These are phyloP conservation scores for Neodiprion lecontei DNA, from an alignment of 1,140 invertebrate genomes.

Conservation along the genomic window DNA sequence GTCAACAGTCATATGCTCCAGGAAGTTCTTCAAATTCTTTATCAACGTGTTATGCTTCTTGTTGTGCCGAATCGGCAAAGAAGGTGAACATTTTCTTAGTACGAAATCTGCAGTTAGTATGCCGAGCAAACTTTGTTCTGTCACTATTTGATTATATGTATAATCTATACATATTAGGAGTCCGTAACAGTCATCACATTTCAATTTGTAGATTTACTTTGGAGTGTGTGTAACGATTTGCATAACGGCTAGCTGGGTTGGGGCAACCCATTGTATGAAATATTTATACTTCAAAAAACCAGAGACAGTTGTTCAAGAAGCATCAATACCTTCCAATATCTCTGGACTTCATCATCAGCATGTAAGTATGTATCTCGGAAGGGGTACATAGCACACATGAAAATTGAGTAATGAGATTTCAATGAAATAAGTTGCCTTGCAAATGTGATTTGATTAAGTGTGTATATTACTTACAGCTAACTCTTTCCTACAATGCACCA, in stretches of 20 bases:
- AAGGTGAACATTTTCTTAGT: slow-evolving; percentile 40
- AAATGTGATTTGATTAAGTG: slow-evolving; percentile 9
- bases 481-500: slow-evolving; percentile 80
- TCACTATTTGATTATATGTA: neutral
- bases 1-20: slow-evolving; percentile 43
- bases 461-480: slow-evolving; percentile 59
- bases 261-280: slow-evolving; percentile 87
- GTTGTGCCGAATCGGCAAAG: slow-evolving; percentile 55
- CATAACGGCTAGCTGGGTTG: slow-evolving; percentile 88
- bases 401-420: slow-evolving; percentile 2
- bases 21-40: slow-evolving; percentile 41
- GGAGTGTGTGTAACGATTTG: slow-evolving; percentile 85
- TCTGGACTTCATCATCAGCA: slow-evolving; percentile 59
- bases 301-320: slow-evolving; percentile 38
- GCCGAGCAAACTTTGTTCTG: neutral
- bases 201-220: slow-evolving; percentile 78
- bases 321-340: slow-evolving; percentile 53
- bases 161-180: neutral
- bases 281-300: slow-evolving; percentile 75
- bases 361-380: slow-evolving; percentile 32
- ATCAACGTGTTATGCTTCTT: slow-evolving; percentile 50
- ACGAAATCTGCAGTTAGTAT: slow-evolving; percentile 2
- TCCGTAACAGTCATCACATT: slow-evolving; percentile 12
- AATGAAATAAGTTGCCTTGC: slow-evolving; percentile 2
- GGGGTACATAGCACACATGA: neutral